phyloP scores from a whole-genome alignment of 2,113 vertebrate species.

The Lepisosteus osseus region DNA sequence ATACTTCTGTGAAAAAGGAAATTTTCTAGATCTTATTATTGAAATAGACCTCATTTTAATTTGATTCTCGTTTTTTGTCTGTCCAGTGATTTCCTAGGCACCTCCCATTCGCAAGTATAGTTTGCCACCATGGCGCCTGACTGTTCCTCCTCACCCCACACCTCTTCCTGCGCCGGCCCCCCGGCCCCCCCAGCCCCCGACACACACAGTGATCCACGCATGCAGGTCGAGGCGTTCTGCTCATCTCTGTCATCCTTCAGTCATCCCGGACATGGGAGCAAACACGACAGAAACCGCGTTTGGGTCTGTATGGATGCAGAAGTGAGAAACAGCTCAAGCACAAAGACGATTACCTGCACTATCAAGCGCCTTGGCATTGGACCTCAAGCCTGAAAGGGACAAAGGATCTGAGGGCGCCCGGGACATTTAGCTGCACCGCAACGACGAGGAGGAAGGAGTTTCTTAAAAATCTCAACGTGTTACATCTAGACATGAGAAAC shows the following conservation, averaged over 20 bases:
- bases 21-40: too few relatives aligned
- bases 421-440: constrained; percentile 2
- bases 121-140: constrained; percentile 3
- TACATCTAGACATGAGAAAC: neutral
- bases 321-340: constrained; percentile 20
- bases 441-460: neutral
- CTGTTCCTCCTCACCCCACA: constrained; percentile 7
- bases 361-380: neutral
- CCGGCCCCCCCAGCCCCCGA: constrained; percentile 3
- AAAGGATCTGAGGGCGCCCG: neutral
- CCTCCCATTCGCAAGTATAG: constrained; percentile 39
- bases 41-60: too few relatives aligned
- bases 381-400: neutral
- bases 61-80: constrained; percentile 16
- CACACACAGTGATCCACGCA: constrained; percentile 12
- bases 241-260: constrained; percentile 27
- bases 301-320: constrained; percentile 4
- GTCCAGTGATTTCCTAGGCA: constrained; percentile 61
- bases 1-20: too few relatives aligned
- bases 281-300: neutral
- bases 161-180: constrained; percentile 10
- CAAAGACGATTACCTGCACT: constrained; percentile 27
- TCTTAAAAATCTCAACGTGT: neutral
- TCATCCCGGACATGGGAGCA: neutral
- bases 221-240: constrained; percentile 19